Base-by-base conservation (phyloP, 2,113 vertebrate genomes). In the Dicrurus megarhynchus region DNA sequence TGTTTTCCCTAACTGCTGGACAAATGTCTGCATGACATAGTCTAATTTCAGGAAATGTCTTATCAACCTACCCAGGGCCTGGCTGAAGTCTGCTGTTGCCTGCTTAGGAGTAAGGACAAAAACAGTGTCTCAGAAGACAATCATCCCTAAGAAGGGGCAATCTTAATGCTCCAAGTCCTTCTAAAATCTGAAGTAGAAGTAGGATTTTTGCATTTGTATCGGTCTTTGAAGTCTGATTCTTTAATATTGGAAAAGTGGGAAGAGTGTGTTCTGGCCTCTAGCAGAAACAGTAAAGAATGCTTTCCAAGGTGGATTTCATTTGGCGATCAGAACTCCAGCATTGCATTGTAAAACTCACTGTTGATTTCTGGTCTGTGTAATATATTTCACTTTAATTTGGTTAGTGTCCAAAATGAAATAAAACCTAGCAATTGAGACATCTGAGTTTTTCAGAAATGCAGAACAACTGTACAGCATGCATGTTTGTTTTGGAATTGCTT, bases 21-120 rank as follows among this genome's bases (percentile, higher is more conserved):
- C 6, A 16, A 33, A 49, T 41, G 50, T 81, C 12, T 15, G 4
- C 4, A 0, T 1, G 3, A 56, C 24, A 9, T 37, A 33, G 17
- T 77, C 16, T 63, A 10, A 46, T 79, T 94, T 75, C 87, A 89
- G 89, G 85, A 90, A 90, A 26, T 79, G 22, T 33, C 13, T 84
- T 60, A 61, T 63, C n/a, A 69, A 39, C n/a, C 49, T 86, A 7
- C 11, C 17, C 37, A 41, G 23, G 21, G 70, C 61, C 37, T 47
- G 27, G 22, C 35, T 85, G 41, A 28, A 47, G 47, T 77, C 77
- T 80, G 42, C 37, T 84, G 19, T 68, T 90, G 28, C 24, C 49
- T 83, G 28, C 26, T 46, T 65, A 37, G 9, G n/a, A 32, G 3
- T 60, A 76, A 75, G 28, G 53, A n/a, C 46, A 77, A 64, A 93